Evolutionary conservation across 2,797 vertebrate species (phyloP).

Genomic region (Gadopsis bispinosus): DNA sequence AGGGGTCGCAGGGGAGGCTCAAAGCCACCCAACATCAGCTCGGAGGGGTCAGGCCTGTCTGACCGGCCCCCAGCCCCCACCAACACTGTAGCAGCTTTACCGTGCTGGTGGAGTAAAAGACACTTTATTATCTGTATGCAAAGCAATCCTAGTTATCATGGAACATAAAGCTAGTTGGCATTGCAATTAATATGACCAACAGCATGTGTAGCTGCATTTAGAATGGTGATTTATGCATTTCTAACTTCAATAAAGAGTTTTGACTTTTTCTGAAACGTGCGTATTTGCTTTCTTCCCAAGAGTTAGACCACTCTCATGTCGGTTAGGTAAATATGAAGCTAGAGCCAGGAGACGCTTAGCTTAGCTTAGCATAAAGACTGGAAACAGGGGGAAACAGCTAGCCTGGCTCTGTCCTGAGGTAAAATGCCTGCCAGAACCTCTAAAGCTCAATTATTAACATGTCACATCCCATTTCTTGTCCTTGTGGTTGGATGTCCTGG

Average conservation of each 20-base stretch:
- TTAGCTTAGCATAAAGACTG: slow-evolving; percentile 12
- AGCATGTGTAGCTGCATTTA: background rate
- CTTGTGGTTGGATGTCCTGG: background rate
- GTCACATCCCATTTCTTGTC: background rate
- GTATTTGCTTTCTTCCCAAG: background rate
- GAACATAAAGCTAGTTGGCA: background rate
- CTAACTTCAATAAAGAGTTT: background rate
- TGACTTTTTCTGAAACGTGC: background rate
- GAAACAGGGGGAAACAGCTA: background rate
- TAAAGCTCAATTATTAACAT: background rate
- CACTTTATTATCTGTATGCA: slow-evolving; percentile 40
- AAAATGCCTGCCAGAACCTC: background rate
- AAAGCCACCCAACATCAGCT: slow-evolving; percentile 50
- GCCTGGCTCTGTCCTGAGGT: background rate
- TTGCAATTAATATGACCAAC: background rate
- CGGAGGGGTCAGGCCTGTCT: slow-evolving; percentile 44
- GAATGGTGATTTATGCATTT: background rate
- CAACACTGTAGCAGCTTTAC: slow-evolving; percentile 31
- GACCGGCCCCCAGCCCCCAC: slow-evolving; percentile 61
- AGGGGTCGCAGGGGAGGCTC: slow-evolving; percentile 38
- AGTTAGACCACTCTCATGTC: too few relatives aligned
- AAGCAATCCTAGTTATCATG: background rate
- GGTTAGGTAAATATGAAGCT: background rate
- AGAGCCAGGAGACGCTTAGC: background rate
- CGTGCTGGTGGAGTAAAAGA: slow-evolving; percentile 64